Evolutionary conservation across 2,888 invertebrate species (phyloP).

Genomic region (Frankliniella intonsa): DNA sequence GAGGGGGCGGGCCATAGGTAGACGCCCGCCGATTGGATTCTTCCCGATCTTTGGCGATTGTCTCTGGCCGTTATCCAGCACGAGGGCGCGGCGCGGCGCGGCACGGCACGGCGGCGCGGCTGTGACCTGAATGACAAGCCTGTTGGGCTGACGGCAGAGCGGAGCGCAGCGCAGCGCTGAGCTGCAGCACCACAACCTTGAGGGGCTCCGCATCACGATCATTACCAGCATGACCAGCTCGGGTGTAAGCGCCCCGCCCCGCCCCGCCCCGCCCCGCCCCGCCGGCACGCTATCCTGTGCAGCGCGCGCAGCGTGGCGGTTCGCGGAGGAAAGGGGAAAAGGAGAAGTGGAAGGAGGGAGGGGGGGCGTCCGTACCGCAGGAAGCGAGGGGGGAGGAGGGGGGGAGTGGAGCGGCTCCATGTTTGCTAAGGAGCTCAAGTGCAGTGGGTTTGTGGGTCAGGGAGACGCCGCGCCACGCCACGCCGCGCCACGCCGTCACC

Average conservation of each 20-base stretch:
- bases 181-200: background rate
- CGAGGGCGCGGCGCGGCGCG: no score
- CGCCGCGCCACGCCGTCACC: background rate
- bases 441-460: slow-evolving; percentile 31
- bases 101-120: no score
- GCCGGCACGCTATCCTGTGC: background rate
- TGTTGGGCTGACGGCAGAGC: background rate
- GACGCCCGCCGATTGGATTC: no score
- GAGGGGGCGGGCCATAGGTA: no score
- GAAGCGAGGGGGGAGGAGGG: background rate
- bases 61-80: no score
- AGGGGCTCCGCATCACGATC: slow-evolving; percentile 1
- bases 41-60: no score
- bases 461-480: background rate
- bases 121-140: slow-evolving; percentile 10
- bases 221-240: slow-evolving; percentile 24
- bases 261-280: background rate
- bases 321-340: background rate
- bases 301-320: background rate
- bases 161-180: background rate
- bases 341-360: slow-evolving; percentile 2
- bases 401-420: background rate
- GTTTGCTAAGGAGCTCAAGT: slow-evolving; percentile 29
- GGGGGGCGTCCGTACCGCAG: background rate
- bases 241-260: background rate